Evolutionary conservation across 1,140 invertebrate species (phyloP).

Genomic region (Bradysia coprophila): DNA sequence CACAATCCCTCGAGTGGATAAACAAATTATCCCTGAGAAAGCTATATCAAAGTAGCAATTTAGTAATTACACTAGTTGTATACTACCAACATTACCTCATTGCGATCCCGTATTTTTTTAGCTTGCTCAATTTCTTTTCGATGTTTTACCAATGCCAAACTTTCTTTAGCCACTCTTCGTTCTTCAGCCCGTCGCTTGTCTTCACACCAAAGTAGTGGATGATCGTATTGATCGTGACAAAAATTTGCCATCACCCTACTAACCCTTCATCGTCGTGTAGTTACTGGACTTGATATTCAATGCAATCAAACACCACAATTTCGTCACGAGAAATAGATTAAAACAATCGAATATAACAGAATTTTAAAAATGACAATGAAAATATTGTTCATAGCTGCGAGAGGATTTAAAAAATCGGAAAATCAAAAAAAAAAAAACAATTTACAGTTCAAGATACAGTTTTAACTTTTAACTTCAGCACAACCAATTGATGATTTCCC

Average conservation of each 20-base stretch:
- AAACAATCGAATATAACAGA: neutral
- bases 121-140: neutral
- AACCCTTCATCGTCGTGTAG: neutral
- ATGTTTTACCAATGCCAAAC: neutral
- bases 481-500: neutral
- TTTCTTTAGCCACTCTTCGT: neutral
- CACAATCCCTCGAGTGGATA: too few species aligned
- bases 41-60: too few species aligned
- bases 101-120: neutral
- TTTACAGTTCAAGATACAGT: neutral
- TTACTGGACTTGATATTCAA: neutral
- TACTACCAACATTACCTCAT: conserved; percentile 1
- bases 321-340: neutral
- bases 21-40: too few species aligned
- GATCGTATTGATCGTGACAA: conserved; percentile 1
- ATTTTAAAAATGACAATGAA: neutral
- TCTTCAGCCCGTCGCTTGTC: neutral
- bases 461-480: neutral
- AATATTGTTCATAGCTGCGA: neutral
- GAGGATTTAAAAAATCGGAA: neutral
- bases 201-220: conserved; percentile 1
- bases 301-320: neutral
- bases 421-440: neutral
- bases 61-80: too few species aligned
- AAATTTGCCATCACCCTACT: neutral